phyloP scores from a whole-genome alignment of 2,797 vertebrate genomes.

The Ibycter americanus region DNA sequence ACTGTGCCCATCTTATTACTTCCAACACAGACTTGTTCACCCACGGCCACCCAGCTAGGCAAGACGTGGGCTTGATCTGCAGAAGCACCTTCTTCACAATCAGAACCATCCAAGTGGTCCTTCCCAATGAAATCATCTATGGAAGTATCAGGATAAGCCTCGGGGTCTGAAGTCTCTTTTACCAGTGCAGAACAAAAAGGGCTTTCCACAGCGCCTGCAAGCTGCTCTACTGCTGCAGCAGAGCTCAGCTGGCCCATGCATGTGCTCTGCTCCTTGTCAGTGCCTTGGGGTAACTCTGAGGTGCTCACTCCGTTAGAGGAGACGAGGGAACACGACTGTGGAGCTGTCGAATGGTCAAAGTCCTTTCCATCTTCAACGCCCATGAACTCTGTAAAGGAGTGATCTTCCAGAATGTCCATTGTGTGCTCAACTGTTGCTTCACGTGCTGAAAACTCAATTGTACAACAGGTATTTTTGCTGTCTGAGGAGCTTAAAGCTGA shows the following conservation, averaged over 20 bases:
- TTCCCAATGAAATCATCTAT: slow-evolving; percentile 36
- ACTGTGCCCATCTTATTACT: slow-evolving; percentile 80
- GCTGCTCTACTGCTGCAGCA: neutral
- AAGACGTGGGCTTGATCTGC: slow-evolving; percentile 66
- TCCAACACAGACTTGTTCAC: slow-evolving; percentile 85
- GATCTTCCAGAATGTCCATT: slow-evolving; percentile 75
- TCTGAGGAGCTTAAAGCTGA: slow-evolving; percentile 45
- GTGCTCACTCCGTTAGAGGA: neutral
- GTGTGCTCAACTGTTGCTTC: slow-evolving; percentile 74
- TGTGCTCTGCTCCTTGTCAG: neutral
- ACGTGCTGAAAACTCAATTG: slow-evolving; percentile 48
- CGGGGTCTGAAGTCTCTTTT: neutral
- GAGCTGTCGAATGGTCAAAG: slow-evolving; percentile 74
- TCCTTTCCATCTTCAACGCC: slow-evolving; percentile 86
- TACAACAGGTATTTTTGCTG: slow-evolving; percentile 37
- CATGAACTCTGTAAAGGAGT: slow-evolving; percentile 94
- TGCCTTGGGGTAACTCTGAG: neutral
- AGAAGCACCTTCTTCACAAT: slow-evolving; percentile 77
- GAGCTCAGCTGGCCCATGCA: neutral
- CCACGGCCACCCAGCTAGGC: slow-evolving; percentile 82
- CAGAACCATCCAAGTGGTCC: slow-evolving; percentile 74
- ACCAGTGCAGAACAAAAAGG: neutral
- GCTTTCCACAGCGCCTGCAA: neutral
- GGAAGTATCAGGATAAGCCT: neutral
- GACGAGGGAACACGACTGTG: slow-evolving; percentile 44